These are phyloP conservation scores for Fragum sueziense DNA, from an alignment of 2,888 invertebrate genomes.

Conservation along the genomic window DNA sequence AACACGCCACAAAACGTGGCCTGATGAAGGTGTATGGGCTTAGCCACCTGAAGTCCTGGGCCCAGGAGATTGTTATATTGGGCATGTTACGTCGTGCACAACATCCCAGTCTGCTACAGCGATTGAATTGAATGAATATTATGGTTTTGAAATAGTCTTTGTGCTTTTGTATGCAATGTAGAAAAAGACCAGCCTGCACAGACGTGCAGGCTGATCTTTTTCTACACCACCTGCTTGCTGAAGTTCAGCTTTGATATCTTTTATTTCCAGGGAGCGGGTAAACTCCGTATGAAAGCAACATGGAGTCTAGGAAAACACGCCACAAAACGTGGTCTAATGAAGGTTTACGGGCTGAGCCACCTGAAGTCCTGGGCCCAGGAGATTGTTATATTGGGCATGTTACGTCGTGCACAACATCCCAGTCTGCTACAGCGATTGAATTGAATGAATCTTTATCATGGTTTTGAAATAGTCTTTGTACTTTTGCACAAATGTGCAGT, in stretches of 20 bases:
- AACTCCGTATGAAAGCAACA: conserved; percentile 71
- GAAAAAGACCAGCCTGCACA: too few species aligned
- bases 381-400: conserved; percentile 77
- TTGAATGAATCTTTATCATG: too few species aligned
- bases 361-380: conserved; percentile 78
- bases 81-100: conserved; percentile 74
- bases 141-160: too few species aligned
- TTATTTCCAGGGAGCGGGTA: conserved; percentile 74
- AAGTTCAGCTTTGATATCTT: too few species aligned
- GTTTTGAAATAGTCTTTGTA: too few species aligned
- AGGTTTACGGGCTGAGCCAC: conserved; percentile 73
- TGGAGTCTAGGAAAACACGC: conserved; percentile 70
- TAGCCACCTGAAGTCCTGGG: conserved; percentile 75
- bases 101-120: conserved; percentile 74
- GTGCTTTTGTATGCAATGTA: too few species aligned
- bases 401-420: conserved; percentile 71
- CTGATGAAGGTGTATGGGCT: conserved; percentile 76
- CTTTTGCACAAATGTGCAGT: too few species aligned
- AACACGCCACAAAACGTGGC: conserved; percentile 67
- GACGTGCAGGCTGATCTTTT: too few species aligned
- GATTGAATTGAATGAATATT: too few species aligned
- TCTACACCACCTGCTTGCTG: too few species aligned
- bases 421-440: conserved; percentile 76
- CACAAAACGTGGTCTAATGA: conserved; percentile 72
- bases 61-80: conserved; percentile 77